These are phyloP conservation scores for Temnothorax ravouxi DNA, from an alignment of 2,888 invertebrate genomes.

Conservation along the genomic window DNA sequence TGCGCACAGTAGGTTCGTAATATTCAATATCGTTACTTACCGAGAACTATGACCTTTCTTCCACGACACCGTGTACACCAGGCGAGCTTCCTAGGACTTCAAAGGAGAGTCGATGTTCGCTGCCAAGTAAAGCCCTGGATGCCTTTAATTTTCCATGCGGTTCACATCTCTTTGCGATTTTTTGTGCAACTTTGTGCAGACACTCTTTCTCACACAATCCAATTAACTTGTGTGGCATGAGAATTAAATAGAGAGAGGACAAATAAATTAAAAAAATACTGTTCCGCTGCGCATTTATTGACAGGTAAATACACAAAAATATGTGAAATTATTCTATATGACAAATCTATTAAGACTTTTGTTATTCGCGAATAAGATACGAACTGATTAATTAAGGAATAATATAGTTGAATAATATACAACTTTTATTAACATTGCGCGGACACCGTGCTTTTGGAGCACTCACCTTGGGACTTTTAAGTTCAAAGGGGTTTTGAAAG, in stretches of 20 bases:
- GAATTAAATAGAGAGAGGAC: constrained; percentile 3
- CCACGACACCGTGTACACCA: not conserved
- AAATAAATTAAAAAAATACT: constrained; percentile 4
- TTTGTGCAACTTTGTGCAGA: constrained; percentile 23
- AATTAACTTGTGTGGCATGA: constrained; percentile 17
- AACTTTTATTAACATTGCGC: not conserved
- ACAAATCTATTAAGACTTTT: not conserved
- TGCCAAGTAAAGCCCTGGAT: constrained; percentile 5
- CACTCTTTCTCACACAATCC: constrained; percentile 11
- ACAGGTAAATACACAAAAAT: not conserved
- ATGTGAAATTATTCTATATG: not conserved
- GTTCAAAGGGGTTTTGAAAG: too few species aligned
- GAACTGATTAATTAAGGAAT: not conserved
- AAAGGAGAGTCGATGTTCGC: constrained; percentile 18
- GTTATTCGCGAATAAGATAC: not conserved
- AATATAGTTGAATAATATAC: not conserved
- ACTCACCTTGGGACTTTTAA: too few species aligned
- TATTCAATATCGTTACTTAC: not conserved
- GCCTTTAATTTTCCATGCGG: constrained; percentile 12
- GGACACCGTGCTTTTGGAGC: too few species aligned
- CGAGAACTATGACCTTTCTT: constrained; percentile 40
- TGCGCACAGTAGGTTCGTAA: not conserved
- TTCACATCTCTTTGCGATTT: constrained; percentile 20
- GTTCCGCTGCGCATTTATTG: not conserved
- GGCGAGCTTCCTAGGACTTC: constrained; percentile 19